Percentiles rank a stretch among this genome's conserved stretches.
These are phyloP conservation scores for Porites rus DNA, from an alignment of 92 coral and sea anemone genomes.

Conservation along the genomic window DNA sequence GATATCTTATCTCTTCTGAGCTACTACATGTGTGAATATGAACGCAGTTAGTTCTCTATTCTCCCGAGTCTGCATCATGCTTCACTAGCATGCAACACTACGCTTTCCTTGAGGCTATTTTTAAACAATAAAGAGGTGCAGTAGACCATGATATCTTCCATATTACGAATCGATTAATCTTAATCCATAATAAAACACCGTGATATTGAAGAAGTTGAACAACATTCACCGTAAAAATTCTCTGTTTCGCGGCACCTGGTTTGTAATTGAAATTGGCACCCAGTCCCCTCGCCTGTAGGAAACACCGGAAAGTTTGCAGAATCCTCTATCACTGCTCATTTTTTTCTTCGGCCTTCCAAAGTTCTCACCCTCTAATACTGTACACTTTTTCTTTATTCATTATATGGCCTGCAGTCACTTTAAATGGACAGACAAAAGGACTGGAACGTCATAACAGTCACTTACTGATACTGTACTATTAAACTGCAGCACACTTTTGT, in stretches of 20 bases:
- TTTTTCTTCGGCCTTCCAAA: too few species aligned
- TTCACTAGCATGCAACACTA: conserved; percentile 11
- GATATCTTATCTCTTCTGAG: neutral
- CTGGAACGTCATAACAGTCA: too few species aligned
- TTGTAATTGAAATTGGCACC: neutral
- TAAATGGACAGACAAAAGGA: too few species aligned
- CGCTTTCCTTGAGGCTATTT: neutral
- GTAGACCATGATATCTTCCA: conserved; percentile 4
- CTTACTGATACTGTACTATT: too few species aligned
- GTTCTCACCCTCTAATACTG: neutral
- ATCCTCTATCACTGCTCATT: too few species aligned
- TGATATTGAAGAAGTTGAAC: neutral
- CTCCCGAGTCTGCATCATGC: conserved; percentile 9
- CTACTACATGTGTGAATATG: neutral
- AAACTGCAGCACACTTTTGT: too few species aligned
- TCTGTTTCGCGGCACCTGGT: conserved; percentile 16
- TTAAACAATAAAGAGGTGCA: conserved; percentile 12
- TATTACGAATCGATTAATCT: neutral
- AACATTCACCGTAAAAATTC: neutral
- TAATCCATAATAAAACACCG: neutral
- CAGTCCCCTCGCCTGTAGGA: neutral
- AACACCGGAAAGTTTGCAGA: too few species aligned
- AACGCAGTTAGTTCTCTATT: neutral
- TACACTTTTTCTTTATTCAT: too few species aligned
- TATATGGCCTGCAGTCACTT: too few species aligned